Base-by-base conservation (phyloP, 2,888 invertebrate genomes). In the Drosophila pegasa region DNA sequence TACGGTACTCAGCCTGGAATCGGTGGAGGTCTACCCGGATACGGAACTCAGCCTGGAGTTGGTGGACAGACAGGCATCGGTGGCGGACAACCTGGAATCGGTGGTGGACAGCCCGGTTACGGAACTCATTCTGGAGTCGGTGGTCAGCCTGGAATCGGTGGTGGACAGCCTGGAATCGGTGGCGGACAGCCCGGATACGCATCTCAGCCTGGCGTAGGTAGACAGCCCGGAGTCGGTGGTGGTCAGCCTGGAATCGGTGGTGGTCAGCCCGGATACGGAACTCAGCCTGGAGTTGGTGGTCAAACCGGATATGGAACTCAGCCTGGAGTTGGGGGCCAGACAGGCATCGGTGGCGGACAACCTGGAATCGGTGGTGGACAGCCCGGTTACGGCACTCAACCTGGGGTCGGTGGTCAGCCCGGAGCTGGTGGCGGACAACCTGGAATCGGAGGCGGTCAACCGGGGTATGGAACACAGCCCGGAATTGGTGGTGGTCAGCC, bases 301-400 rank as follows among this genome's bases (percentile, higher is more conserved):
- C 64, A 54, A 3, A 41, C 54, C 0, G 58, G 56, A 40, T 18
- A 18, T 2, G 48, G 64, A 3, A 54, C 38, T 14, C 67, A 55
- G 16, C 64, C 72, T 10, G 78, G 72, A 3, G 56, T 54, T 2
- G 52, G 61, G 3, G 66, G 35, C 2, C 63, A 60, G 2, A 48
- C 67, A 0, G 57, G 58, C 6, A 29, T 43, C 2, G 50, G 45
- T 9, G 14, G 20, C 2, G 60, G 14, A 10, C 45, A 74, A 16
- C 16, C 37, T 7, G 66, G 52, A 33, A 10, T 20, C 5, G 70
- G 22, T 7, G 71, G 66, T 6, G 50, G 65, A 8, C 68, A 68
- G 1, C 43, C 55, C 0, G 58, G 64, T 2, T 20, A 31, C 7
- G 63, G 68, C 9, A 6, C 8, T 0, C 70, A 62, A 7, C 27